Percentiles rank a stretch among this genome's conserved stretches.
phyloP scores from a whole-genome alignment of 2,888 invertebrate species.

The Noctuana brunneofusca region DNA sequence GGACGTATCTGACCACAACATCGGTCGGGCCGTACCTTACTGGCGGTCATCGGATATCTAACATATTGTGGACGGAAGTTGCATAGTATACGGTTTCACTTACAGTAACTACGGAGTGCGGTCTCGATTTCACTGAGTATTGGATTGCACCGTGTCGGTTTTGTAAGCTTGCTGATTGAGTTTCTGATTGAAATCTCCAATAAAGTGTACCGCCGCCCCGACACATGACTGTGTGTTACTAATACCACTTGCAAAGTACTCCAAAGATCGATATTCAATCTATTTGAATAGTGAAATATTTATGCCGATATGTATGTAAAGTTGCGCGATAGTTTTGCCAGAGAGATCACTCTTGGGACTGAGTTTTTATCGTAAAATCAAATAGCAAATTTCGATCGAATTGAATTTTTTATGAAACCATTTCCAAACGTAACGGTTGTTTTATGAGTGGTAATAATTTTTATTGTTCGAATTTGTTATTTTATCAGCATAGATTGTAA shows the following conservation, averaged over 20 bases:
- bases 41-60: slow-evolving; percentile 66
- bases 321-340: slow-evolving; percentile 22
- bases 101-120: slow-evolving; percentile 61
- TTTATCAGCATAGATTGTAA: slow-evolving; percentile 17
- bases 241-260: slow-evolving; percentile 27
- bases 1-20: slow-evolving; percentile 66
- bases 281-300: slow-evolving; percentile 34
- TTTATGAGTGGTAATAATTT: slow-evolving; percentile 19
- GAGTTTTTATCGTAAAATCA: slow-evolving; percentile 31
- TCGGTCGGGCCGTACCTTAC: slow-evolving; percentile 45
- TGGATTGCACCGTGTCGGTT: slow-evolving; percentile 65
- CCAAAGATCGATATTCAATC: slow-evolving; percentile 34
- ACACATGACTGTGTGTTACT: slow-evolving; percentile 25
- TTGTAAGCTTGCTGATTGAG: slow-evolving; percentile 70
- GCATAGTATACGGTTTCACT: slow-evolving; percentile 77
- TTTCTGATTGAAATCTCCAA: slow-evolving; percentile 62
- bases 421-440: slow-evolving; percentile 13
- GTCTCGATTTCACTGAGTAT: slow-evolving; percentile 67
- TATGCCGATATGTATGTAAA: slow-evolving; percentile 18
- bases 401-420: slow-evolving; percentile 30
- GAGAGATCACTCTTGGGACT: slow-evolving; percentile 21
- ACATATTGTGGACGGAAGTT: slow-evolving; percentile 72
- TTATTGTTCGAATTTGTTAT: slow-evolving; percentile 16
- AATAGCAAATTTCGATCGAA: slow-evolving; percentile 26
- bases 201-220: slow-evolving; percentile 37